Conservation (phyloP, 2,113 vertebrate species). For the Petrocephalus zakoni region DNA sequence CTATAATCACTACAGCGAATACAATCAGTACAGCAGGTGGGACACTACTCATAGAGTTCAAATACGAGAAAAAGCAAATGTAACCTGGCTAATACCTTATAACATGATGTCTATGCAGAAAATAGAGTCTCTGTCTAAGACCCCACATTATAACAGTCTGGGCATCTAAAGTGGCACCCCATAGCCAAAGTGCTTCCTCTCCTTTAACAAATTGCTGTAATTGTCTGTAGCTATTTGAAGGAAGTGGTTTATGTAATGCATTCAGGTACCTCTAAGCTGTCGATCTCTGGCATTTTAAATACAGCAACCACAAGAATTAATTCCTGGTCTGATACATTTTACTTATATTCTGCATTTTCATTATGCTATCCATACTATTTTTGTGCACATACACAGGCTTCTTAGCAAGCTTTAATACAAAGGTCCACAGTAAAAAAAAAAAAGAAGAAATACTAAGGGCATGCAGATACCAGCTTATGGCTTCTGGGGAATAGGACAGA, state of each 20-base stretch:
- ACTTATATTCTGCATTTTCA: not conserved
- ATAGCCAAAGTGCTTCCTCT: not conserved
- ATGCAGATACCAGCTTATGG: not conserved
- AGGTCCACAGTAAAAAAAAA: not conserved
- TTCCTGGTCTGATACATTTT: not conserved
- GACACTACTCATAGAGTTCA: not conserved
- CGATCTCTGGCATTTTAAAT: not conserved
- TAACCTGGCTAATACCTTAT: not conserved
- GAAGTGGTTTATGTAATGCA: slow-evolving; percentile 14
- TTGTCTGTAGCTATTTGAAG: not conserved
- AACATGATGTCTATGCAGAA: not conserved
- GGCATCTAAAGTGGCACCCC: not conserved
- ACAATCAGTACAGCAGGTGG: not conserved
- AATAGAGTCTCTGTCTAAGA: not conserved
- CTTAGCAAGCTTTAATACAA: not conserved
- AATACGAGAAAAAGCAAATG: not conserved
- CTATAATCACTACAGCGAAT: not conserved
- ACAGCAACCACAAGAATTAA: not conserved
- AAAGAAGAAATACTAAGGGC: not conserved
- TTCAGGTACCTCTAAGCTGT: not conserved
- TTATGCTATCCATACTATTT: slow-evolving; percentile 9
- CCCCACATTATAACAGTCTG: not conserved
- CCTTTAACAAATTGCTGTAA: not conserved
- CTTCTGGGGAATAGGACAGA: not conserved
- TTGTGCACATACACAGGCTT: not conserved